A percentile compares a stretch with the other conserved stretches of the same genome.
phyloP scores from a whole-genome alignment of 2,113 vertebrate species.

The Megaleporinus macrocephalus region DNA sequence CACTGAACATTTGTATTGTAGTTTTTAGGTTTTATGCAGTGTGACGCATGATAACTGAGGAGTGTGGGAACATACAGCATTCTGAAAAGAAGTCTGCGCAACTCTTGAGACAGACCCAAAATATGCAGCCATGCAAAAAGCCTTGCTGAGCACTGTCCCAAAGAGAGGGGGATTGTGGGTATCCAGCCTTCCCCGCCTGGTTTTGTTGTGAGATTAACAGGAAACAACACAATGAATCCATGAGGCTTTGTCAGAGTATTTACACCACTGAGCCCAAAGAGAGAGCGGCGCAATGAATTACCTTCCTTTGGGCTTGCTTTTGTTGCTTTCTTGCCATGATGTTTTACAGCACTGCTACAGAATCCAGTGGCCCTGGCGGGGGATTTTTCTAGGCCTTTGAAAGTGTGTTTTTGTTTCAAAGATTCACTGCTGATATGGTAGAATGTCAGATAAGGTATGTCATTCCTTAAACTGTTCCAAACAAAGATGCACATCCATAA shows the following conservation, averaged over 20 bases:
- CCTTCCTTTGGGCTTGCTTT: slow-evolving; percentile 14
- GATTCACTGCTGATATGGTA: not conserved
- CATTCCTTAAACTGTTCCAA: not conserved
- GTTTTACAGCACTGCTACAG: slow-evolving; percentile 3
- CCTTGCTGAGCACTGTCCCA: not conserved
- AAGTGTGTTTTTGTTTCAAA: not conserved
- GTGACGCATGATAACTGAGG: not conserved
- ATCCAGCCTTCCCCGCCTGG: not conserved
- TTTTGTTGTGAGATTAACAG: slow-evolving; percentile 20
- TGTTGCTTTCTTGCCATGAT: slow-evolving; percentile 3
- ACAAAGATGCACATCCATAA: not conserved
- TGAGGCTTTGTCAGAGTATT: slow-evolving; percentile 20
- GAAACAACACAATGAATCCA: slow-evolving; percentile 4
- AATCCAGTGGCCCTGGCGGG: not conserved
- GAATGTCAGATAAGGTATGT: slow-evolving; percentile 2
- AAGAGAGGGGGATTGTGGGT: slow-evolving; percentile 11
- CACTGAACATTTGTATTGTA: not conserved
- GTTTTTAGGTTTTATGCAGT: not conserved
- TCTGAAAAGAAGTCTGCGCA: too few relatives aligned
- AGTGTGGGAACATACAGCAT: too few relatives aligned
- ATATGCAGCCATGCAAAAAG: not conserved
- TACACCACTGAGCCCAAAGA: not conserved
- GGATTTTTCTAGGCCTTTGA: not conserved
- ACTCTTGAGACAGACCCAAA: not conserved
- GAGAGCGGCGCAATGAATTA: not conserved